Conservation (phyloP, 2,888 invertebrate genomes). For the Odontocerum albicorne region DNA sequence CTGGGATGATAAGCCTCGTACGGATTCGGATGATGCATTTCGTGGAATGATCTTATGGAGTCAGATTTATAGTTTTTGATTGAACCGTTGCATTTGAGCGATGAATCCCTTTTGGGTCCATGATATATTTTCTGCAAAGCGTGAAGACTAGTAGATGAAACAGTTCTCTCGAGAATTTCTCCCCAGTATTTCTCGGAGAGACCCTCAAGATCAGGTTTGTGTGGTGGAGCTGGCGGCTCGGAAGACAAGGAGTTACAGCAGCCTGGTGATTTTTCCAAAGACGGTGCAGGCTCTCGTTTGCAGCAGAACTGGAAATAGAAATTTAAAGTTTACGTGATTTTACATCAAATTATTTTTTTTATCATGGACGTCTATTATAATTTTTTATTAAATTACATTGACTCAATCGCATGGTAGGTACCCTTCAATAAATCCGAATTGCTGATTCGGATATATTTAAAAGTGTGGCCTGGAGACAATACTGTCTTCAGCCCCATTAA, state of each 20-base stretch:
- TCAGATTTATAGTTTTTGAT: slow-evolving; percentile 53
- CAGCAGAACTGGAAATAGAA: slow-evolving; percentile 53
- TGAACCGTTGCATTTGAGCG: slow-evolving; percentile 50
- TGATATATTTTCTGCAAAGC: slow-evolving; percentile 63
- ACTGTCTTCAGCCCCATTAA: no score
- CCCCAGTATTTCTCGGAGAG: slow-evolving; percentile 74
- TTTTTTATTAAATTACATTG: no score
- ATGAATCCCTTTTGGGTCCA: slow-evolving; percentile 43
- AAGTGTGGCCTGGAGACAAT: no score
- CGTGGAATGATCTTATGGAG: slow-evolving; percentile 45
- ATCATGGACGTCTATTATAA: no score
- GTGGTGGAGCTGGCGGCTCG: slow-evolving; percentile 49
- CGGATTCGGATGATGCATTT: slow-evolving; percentile 51
- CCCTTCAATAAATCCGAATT: no score
- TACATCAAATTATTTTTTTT: no score
- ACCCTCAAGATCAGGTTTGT: slow-evolving; percentile 65
- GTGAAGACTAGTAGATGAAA: slow-evolving; percentile 74
- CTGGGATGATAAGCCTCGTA: slow-evolving; percentile 48
- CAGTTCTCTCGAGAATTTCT: slow-evolving; percentile 76
- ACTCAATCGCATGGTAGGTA: no score
- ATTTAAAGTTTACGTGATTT: no score
- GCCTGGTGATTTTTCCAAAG: slow-evolving; percentile 52
- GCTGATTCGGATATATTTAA: no score
- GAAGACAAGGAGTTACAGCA: slow-evolving; percentile 55
- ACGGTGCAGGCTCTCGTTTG: slow-evolving; percentile 48